A percentile compares a stretch with the other conserved stretches of the same genome.
Evolutionary conservation across 2,797 vertebrate species (phyloP).

Genomic region (Anguilla megastoma): DNA sequence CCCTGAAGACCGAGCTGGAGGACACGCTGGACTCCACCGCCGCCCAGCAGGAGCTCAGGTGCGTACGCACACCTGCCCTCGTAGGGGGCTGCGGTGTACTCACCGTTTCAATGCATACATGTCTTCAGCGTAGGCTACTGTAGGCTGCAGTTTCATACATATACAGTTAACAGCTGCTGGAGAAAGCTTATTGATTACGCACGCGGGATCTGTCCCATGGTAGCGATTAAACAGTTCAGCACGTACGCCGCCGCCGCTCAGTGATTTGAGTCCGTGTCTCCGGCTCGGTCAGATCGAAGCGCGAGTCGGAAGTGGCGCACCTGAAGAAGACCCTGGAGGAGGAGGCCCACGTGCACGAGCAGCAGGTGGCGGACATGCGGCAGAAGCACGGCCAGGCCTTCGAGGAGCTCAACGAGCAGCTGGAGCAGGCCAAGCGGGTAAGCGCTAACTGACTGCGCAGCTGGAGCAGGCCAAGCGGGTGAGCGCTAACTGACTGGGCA

Average conservation of each 20-base stretch:
- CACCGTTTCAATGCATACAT: not conserved
- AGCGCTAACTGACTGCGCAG: constrained; percentile 8
- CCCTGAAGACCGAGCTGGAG: constrained; percentile 92
- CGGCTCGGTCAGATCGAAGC: constrained; percentile 74
- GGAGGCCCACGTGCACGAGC: constrained; percentile 84
- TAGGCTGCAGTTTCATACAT: not conserved
- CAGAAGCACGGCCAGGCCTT: constrained; percentile 92
- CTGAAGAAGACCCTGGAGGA: constrained; percentile 91
- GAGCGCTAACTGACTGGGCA: too few species aligned
- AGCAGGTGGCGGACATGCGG: constrained; percentile 87
- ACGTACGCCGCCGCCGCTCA: not conserved
- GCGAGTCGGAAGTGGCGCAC: constrained; percentile 89
- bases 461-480: too few species aligned
- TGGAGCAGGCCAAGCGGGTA: constrained; percentile 93
- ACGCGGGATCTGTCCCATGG: not conserved
- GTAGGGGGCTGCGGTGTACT: not conserved
- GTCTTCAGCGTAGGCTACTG: not conserved
- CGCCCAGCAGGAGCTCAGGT: constrained; percentile 91
- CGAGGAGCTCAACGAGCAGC: constrained; percentile 91
- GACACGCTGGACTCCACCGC: constrained; percentile 93
- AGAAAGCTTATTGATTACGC: not conserved
- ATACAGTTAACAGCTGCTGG: not conserved
- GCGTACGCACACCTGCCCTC: not conserved
- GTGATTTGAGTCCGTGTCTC: not conserved
- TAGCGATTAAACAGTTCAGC: not conserved